Percentiles rank a stretch among this genome's conserved stretches.
Evolutionary conservation across 2,888 invertebrate species (phyloP).

Genomic region (Amphipoea oculea): DNA sequence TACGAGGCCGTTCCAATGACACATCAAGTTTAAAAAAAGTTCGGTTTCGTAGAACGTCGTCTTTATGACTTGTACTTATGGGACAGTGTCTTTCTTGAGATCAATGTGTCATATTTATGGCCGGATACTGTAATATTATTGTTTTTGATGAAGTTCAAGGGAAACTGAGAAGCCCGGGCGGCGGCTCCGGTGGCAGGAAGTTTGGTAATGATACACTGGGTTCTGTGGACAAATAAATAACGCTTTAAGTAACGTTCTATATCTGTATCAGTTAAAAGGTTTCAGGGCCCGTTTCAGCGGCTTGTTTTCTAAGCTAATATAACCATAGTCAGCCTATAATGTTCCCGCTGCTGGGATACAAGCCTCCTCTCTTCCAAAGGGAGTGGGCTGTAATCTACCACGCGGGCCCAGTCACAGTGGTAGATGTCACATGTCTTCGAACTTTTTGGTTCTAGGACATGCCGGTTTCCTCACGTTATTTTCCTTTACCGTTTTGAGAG

Average conservation of each 20-base stretch:
- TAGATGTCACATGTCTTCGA: too few species aligned
- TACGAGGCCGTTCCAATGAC: background rate
- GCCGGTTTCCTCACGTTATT: too few species aligned
- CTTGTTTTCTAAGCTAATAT: background rate
- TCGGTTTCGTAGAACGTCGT: background rate
- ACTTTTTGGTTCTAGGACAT: too few species aligned
- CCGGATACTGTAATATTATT: constrained; percentile 17
- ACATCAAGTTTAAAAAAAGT: background rate
- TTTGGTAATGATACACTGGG: constrained; percentile 71
- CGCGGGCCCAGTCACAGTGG: too few species aligned
- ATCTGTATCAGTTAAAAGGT: background rate
- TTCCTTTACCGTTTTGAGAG: too few species aligned
- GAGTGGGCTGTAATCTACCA: too few species aligned
- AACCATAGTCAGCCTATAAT: too few species aligned
- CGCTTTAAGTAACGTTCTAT: background rate
- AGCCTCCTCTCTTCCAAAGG: too few species aligned
- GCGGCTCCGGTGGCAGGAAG: constrained; percentile 85
- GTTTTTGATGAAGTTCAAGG: constrained; percentile 29
- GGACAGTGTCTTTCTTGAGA: background rate
- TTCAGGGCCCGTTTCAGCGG: background rate
- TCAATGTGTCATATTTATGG: background rate
- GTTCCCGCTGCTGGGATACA: too few species aligned
- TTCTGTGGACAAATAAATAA: constrained; percentile 73
- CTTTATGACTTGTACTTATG: background rate
- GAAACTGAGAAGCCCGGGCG: constrained; percentile 80